Base-by-base conservation (phyloP, 2,113 vertebrate genomes). In the Alaudala cheleensis region DNA sequence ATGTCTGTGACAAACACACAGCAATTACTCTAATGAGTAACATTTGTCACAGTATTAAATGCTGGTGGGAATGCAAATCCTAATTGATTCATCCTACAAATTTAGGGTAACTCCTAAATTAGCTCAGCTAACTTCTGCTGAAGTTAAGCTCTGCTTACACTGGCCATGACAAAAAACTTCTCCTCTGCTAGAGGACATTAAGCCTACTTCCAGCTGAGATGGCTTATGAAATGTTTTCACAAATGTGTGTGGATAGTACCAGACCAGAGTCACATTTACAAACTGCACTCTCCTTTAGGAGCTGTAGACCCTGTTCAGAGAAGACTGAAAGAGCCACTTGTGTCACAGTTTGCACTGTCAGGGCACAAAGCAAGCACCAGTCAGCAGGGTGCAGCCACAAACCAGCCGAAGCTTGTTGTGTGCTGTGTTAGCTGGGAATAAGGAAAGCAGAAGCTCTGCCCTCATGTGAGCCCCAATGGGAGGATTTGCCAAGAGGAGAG, bases 171-270 rank as follows among this genome's bases (percentile, higher is more conserved):
- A 86, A 92, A 93, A 47, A 83, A 62, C 44, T 86, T 94, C 79
- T 73, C 62, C 64, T 95, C 62, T 92, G 74, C 51, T 69, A n/a
- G 71, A 85, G 78, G 73, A 80, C 54, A 58, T 66, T 92, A 88
- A 93, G 66, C 62, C 64, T 71, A 11, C 74, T 88, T 96, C 81
- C 71, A 92, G 85, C 87, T 90, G 84, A 88, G 82, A 37, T 44
- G 44, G 90, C 79, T 90, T 92, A 85, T 49, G 76, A 88, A 93
- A 73, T 94, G 54, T 95, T 93, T 95, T 95, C 74, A 88, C 58
- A 91, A 82, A 95, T 8, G 11, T 73, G n/a, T 34, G 54, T 31
- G 58, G 81, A 90, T 66, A 96, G 85, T 67, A 85, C 42, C 74
- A 81, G 67, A 83, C 39, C 64, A 86, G 78, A 85, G 44, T 67